Evolutionary conservation across 2,113 vertebrate genomes (phyloP).

Genomic region (Panthera uncia): DNA sequence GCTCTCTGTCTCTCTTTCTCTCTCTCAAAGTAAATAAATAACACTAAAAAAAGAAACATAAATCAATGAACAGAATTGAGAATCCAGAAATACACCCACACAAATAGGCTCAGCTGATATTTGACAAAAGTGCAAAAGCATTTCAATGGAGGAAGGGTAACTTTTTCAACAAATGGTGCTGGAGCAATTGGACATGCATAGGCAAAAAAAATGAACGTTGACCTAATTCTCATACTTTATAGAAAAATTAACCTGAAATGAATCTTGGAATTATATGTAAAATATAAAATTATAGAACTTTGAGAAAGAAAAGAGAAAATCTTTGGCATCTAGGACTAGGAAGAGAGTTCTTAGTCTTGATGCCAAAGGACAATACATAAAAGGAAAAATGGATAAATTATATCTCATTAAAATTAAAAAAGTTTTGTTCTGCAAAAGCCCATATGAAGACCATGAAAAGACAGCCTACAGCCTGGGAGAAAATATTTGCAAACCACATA

Average conservation of each 20-base stretch:
- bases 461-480: background rate
- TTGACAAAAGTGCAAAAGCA: background rate
- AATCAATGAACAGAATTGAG: background rate
- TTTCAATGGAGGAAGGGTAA: background rate
- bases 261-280: conserved; percentile 14
- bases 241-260: conserved; percentile 5
- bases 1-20: too few species aligned
- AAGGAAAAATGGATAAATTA: background rate
- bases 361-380: background rate
- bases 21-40: too few species aligned
- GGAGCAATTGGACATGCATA: background rate
- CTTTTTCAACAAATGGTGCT: background rate
- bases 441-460: background rate
- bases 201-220: background rate
- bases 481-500: background rate
- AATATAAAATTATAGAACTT: conserved; percentile 31
- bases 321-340: background rate
- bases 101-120: background rate
- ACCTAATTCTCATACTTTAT: background rate
- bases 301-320: background rate
- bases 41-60: background rate
- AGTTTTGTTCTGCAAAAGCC: background rate
- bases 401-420: background rate
- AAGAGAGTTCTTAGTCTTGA: background rate
- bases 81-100: background rate